Base-by-base conservation (phyloP, 2,797 vertebrate genomes). In the Pterois miles region DNA sequence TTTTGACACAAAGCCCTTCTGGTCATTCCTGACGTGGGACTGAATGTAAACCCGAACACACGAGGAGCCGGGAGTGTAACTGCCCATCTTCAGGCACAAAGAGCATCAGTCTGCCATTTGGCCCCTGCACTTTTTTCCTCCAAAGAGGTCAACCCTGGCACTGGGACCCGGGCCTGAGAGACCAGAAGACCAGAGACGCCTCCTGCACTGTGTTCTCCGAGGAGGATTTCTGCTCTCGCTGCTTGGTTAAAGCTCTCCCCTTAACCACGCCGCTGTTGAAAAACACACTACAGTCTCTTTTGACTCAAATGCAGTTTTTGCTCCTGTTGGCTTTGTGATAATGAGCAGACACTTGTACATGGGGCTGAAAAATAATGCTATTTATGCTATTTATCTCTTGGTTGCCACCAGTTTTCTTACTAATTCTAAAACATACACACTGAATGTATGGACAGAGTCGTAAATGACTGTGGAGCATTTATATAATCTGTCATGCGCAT, bases 341-440 rank as follows among this genome's bases (percentile, higher is more conserved):
- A 83, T 70, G 74, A 84, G 81, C 70, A 16, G 79, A 87, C 84
- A 38, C 80, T 85, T 76, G 22, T 75, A 84, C 57, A 81, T 25
- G 69, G 79, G 82, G 82, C 74, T 50, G 70, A 23, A 53, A 46
- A 81, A 66, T 83, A 57, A 68, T 78, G 78, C 78, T 92, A 93
- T 92, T 91, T 93, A 93, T 91, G 87, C 85, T 93, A 93, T 93
- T 94, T 93, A 93, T 93, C 85, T 89, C 76, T 90, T 56, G 70
- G 71, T 93, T 86, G 85, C 84, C 83, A 81, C 89, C 84, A 74
- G 72, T 87, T 93, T 91, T 91, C 89, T 78, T 88, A 88, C 86
- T 85, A 78, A 86, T 83, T 90, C 75, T 88, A 71, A 87, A 85
- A 85, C 88, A 91, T 92, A 92, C 92, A 93, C 91, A 83, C 85